These are phyloP conservation scores for Psilanteris sp. DNA, from an alignment of 1,140 invertebrate genomes.

Conservation along the genomic window DNA sequence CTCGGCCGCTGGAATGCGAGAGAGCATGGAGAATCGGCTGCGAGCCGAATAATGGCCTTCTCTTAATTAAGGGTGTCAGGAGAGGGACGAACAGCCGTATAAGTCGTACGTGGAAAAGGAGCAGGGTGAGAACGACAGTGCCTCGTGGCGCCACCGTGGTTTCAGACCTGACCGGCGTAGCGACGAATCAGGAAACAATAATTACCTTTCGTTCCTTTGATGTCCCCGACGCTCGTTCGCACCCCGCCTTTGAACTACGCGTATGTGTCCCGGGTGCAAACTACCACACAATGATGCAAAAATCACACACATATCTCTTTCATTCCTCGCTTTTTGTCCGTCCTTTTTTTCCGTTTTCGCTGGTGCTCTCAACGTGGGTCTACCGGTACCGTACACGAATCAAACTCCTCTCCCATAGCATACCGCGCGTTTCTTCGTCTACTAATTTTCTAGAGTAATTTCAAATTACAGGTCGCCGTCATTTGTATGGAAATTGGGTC, in stretches of 20 bases:
- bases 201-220: slow-evolving; percentile 78
- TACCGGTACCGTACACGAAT: too few relatives aligned
- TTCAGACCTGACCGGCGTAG: slow-evolving; percentile 50
- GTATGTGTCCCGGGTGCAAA: slow-evolving; percentile 70
- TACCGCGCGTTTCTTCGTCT: too few relatives aligned
- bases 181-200: slow-evolving; percentile 76
- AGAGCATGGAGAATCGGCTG: slow-evolving; percentile 68
- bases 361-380: not conserved
- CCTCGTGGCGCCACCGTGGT: slow-evolving; percentile 74
- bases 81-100: slow-evolving; percentile 54
- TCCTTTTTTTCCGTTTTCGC: too few relatives aligned
- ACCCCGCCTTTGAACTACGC: slow-evolving; percentile 71
- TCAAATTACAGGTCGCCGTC: too few relatives aligned
- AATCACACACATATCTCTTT: not conserved
- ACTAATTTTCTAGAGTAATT: too few relatives aligned
- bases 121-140: slow-evolving; percentile 72
- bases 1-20: slow-evolving; percentile 63
- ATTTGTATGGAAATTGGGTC: too few relatives aligned
- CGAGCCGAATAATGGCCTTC: slow-evolving; percentile 67
- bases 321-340: not conserved
- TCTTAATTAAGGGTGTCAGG: slow-evolving; percentile 74
- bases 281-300: slow-evolving; percentile 36
- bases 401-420: too few relatives aligned
- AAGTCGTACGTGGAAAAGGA: slow-evolving; percentile 48
- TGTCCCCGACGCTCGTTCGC: slow-evolving; percentile 74